Evolutionary conservation across 2,113 vertebrate genomes (phyloP).

Genomic region (Pituophis catenifer): DNA sequence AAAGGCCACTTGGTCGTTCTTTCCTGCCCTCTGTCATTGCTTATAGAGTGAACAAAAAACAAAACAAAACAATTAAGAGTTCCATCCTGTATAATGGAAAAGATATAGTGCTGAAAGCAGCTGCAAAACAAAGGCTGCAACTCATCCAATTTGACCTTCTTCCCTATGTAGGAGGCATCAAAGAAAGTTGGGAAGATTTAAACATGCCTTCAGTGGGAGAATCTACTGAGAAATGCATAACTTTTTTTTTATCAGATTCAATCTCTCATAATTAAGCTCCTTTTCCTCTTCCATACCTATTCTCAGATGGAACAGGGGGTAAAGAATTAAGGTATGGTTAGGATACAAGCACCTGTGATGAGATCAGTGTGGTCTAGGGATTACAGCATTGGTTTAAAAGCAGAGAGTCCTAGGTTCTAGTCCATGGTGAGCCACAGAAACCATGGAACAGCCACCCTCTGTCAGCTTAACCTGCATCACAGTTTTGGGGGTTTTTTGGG

Average conservation of each 20-base stretch:
- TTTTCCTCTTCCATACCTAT: not conserved
- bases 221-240: not conserved
- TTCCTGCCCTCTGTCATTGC: not conserved
- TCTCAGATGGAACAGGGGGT: not conserved
- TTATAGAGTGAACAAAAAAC: not conserved
- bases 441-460: not conserved
- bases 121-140: not conserved
- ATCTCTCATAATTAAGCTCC: not conserved
- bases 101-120: not conserved
- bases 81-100: not conserved
- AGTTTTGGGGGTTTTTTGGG: not conserved
- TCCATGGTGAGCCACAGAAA: not conserved
- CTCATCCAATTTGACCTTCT: not conserved
- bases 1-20: not conserved
- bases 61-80: not conserved
- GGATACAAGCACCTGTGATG: not conserved
- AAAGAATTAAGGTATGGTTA: not conserved
- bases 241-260: not conserved
- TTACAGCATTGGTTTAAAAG: not conserved
- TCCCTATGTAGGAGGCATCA: not conserved
- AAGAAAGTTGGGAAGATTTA: not conserved
- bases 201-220: not conserved
- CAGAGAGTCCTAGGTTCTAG: not conserved
- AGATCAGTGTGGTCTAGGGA: not conserved
- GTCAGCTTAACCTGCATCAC: not conserved